These are phyloP conservation scores for Lichenostomus cassidix DNA, from an alignment of 2,113 vertebrate genomes.

Conservation along the genomic window DNA sequence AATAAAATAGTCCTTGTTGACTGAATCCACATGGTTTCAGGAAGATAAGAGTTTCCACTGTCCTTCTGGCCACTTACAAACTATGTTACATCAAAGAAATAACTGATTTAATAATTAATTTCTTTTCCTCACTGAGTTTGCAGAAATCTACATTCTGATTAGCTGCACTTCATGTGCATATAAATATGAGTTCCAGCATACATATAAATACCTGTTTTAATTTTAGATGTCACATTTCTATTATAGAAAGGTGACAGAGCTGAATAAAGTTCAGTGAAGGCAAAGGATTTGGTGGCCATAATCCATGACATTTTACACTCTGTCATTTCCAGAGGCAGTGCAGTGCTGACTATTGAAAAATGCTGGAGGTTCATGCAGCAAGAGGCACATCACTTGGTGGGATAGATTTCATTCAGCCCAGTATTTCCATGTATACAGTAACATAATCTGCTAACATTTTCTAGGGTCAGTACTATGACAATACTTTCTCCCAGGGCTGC, in stretches of 20 bases:
- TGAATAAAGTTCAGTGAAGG: constrained; percentile 17
- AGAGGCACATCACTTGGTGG: background rate
- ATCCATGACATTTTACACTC: constrained; percentile 46
- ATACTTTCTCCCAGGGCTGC: constrained; percentile 4
- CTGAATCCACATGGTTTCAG: background rate
- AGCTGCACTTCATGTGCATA: background rate
- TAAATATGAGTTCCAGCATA: background rate
- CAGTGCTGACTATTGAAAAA: constrained; percentile 34
- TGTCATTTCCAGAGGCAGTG: constrained; percentile 6
- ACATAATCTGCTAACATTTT: background rate
- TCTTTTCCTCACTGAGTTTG: background rate
- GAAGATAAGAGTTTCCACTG: background rate
- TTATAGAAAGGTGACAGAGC: constrained; percentile 25
- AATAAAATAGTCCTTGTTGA: background rate
- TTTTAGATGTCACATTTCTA: constrained; percentile 5
- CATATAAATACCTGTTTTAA: background rate
- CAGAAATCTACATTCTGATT: background rate
- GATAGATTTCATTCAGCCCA: constrained; percentile 59
- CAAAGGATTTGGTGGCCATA: background rate
- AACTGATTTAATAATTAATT: background rate
- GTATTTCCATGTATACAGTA: constrained; percentile 16
- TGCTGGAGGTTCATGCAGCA: background rate
- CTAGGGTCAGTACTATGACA: background rate
- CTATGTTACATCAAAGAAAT: background rate
- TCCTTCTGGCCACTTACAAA: background rate